Conservation (phyloP, 2,888 invertebrate species). For the Mesochorus sp. region DNA sequence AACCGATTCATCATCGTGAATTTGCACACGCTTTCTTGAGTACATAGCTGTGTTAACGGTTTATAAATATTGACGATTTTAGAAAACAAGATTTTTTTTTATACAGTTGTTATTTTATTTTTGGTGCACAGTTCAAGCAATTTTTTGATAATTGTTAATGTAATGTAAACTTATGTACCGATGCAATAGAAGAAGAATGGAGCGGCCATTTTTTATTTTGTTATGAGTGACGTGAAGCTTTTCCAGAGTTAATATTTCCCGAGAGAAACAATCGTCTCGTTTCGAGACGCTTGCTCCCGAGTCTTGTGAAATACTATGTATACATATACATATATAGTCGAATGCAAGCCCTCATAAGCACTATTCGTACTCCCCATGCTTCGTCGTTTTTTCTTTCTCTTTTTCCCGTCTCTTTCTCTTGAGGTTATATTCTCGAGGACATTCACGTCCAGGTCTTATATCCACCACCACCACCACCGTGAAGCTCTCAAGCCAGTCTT, state of each 20-base stretch:
- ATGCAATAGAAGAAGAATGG: no score
- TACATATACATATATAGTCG: constrained; percentile 8
- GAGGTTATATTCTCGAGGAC: constrained; percentile 44
- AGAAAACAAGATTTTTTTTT: constrained; percentile 49
- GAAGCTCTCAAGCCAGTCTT: constrained; percentile 44
- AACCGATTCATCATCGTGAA: constrained; percentile 60
- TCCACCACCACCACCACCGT: constrained; percentile 28
- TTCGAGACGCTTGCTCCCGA: constrained; percentile 35
- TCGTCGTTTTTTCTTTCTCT: constrained; percentile 1
- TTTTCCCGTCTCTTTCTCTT: constrained; percentile 63
- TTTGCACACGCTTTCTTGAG: constrained; percentile 10
- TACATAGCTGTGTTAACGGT: constrained; percentile 32
- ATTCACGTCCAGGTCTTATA: constrained; percentile 49
- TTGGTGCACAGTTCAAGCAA: no score
- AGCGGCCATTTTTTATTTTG: no score
- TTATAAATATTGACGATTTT: constrained; percentile 40
- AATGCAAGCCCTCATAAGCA: constrained; percentile 22
- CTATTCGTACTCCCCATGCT: constrained; percentile 23
- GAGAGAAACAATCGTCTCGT: constrained; percentile 71
- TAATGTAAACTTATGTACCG: no score
- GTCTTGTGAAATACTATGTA: constrained; percentile 23
- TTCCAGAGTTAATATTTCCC: constrained; percentile 78
- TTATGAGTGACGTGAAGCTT: constrained; percentile 66
- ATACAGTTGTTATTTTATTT: no score
- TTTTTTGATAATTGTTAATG: not conserved